Conservation (phyloP, 2,888 invertebrate species). For the Meteorus cinctellus region DNA sequence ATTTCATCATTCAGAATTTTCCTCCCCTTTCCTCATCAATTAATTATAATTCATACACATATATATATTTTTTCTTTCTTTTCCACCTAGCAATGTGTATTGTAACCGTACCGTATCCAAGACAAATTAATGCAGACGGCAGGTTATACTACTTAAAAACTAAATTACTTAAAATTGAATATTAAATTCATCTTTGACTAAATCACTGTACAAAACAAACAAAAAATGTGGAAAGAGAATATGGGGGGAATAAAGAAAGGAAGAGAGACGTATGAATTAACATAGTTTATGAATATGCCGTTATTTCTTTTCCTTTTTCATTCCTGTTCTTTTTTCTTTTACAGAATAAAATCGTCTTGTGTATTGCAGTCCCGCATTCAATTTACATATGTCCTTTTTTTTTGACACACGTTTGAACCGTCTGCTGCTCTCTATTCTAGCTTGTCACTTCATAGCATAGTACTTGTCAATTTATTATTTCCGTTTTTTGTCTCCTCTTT, state of each 20-base stretch:
- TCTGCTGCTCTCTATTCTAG: not conserved
- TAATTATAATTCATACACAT: constrained; percentile 11
- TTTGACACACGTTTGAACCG: not conserved
- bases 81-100: constrained; percentile 30
- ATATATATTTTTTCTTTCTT: not conserved
- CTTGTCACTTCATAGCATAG: not conserved
- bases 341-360: not conserved
- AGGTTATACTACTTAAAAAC: constrained; percentile 27
- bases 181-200: constrained; percentile 50
- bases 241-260: constrained; percentile 15
- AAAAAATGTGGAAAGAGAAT: constrained; percentile 28
- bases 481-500: not conserved
- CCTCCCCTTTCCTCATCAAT: not conserved
- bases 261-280: constrained; percentile 8
- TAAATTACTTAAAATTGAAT: constrained; percentile 20
- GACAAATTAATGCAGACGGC: not conserved
- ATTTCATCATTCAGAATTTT: constrained; percentile 3
- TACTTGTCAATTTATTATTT: constrained; percentile 12
- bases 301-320: constrained; percentile 9
- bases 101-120: constrained; percentile 12
- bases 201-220: constrained; percentile 55
- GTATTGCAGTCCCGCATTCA: not conserved
- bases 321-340: not conserved
- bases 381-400: constrained; percentile 4
- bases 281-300: constrained; percentile 4